A percentile compares a stretch with the other conserved stretches of the same genome.
Evolutionary conservation across 2,888 invertebrate genomes (phyloP).

Genomic region (Helicoverpa assulta): DNA sequence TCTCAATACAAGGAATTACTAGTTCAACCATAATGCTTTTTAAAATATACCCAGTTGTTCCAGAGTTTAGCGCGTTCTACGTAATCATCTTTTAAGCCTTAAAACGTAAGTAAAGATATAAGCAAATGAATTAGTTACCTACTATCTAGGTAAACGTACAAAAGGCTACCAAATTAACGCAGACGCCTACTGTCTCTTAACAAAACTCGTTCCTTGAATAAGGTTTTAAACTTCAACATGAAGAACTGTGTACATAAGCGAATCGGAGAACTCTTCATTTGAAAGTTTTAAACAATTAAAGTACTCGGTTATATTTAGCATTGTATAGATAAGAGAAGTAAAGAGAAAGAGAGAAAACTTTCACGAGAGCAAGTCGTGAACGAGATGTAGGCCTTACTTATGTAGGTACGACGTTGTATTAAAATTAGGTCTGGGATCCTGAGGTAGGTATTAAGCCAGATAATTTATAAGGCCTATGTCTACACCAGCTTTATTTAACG

Average conservation of each 20-base stretch:
- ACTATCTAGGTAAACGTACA: neutral
- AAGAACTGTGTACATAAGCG: constrained; percentile 38
- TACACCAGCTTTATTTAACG: neutral
- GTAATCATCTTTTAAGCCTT: too few species aligned
- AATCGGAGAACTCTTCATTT: constrained; percentile 44
- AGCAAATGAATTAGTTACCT: neutral
- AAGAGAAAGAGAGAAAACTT: constrained; percentile 36
- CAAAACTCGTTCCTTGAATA: constrained; percentile 26
- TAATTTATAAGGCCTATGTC: neutral
- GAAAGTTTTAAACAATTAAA: constrained; percentile 57
- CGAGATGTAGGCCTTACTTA: neutral
- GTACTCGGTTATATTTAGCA: constrained; percentile 42
- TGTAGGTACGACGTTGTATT: constrained; percentile 15
- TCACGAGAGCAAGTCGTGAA: constrained; percentile 19
- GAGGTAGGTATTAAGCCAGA: neutral
- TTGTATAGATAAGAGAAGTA: constrained; percentile 28
- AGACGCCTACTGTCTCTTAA: neutral
- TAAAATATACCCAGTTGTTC: too few species aligned
- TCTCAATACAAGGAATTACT: too few species aligned
- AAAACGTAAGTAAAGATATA: too few species aligned
- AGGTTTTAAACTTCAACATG: constrained; percentile 37
- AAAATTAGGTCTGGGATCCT: constrained; percentile 2
- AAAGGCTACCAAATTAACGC: neutral
- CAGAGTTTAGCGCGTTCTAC: too few species aligned
- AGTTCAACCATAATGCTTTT: too few species aligned